These are phyloP conservation scores for Nanorana parkeri DNA, from an alignment of 2,113 vertebrate genomes.

Conservation along the genomic window DNA sequence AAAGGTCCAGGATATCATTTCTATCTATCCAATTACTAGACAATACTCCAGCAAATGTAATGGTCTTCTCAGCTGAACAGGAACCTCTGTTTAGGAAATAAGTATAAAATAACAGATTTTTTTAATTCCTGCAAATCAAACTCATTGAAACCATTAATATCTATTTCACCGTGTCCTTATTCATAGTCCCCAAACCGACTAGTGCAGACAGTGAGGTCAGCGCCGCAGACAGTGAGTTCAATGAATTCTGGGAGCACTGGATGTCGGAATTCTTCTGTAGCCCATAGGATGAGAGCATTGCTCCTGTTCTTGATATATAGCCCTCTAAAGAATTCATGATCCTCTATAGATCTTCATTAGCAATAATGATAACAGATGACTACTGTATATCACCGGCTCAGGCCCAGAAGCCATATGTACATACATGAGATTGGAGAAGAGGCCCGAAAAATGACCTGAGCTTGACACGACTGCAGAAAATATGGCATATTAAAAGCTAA, in stretches of 20 bases:
- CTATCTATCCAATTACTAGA: too few relatives aligned
- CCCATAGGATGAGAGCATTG: neutral
- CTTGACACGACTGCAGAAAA: neutral
- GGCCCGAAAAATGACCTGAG: constrained; percentile 17
- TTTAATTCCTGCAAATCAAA: too few relatives aligned
- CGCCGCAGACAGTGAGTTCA: neutral
- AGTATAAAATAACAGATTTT: too few relatives aligned
- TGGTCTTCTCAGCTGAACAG: too few relatives aligned
- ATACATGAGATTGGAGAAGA: neutral
- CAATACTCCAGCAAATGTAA: too few relatives aligned
- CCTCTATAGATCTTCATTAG: constrained; percentile 22
- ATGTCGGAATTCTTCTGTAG: neutral
- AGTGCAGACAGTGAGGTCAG: too few relatives aligned
- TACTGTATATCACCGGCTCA: constrained; percentile 16
- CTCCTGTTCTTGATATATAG: neutral
- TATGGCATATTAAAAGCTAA: neutral
- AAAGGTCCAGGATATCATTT: too few relatives aligned
- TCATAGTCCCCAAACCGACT: neutral
- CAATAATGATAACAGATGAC: constrained; percentile 34
- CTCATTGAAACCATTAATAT: too few relatives aligned
- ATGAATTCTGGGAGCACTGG: neutral
- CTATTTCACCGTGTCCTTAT: neutral
- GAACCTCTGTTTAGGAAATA: too few relatives aligned
- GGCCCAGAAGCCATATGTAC: neutral
- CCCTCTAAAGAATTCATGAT: constrained; percentile 2